A percentile compares a stretch with the other conserved stretches of the same genome.
phyloP scores from a whole-genome alignment of 2,113 vertebrate genomes.

The Chaetura pelagica region DNA sequence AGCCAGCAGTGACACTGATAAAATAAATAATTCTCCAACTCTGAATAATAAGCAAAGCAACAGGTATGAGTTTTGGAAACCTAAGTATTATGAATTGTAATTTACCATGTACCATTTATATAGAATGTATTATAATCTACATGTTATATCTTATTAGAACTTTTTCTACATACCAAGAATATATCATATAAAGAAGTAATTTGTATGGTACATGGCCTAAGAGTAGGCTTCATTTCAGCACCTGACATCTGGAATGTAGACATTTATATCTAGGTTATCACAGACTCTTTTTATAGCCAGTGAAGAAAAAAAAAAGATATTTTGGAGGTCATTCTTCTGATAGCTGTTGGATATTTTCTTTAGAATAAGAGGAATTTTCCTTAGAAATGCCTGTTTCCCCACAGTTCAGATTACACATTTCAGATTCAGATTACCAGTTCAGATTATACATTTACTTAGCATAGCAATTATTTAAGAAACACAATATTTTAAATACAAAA shows the following conservation, averaged over 20 bases:
- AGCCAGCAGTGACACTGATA: constrained; percentile 49
- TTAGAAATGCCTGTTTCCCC: neutral
- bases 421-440: neutral
- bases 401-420: neutral
- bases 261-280: neutral
- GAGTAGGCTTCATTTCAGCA: neutral
- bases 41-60: constrained; percentile 65
- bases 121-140: neutral
- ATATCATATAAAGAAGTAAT: neutral
- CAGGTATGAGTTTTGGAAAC: constrained; percentile 56
- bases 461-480: neutral
- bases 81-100: neutral
- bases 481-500: neutral
- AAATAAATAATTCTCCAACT: constrained; percentile 53
- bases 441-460: neutral
- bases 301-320: neutral
- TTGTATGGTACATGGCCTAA: neutral
- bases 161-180: neutral
- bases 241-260: neutral
- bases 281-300: neutral
- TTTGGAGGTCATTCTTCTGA: neutral
- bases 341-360: neutral
- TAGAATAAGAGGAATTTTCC: neutral
- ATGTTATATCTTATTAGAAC: neutral
- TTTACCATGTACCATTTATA: neutral